Base-by-base conservation (phyloP, 2,113 vertebrate genomes). In the Manacus vitellinus region DNA sequence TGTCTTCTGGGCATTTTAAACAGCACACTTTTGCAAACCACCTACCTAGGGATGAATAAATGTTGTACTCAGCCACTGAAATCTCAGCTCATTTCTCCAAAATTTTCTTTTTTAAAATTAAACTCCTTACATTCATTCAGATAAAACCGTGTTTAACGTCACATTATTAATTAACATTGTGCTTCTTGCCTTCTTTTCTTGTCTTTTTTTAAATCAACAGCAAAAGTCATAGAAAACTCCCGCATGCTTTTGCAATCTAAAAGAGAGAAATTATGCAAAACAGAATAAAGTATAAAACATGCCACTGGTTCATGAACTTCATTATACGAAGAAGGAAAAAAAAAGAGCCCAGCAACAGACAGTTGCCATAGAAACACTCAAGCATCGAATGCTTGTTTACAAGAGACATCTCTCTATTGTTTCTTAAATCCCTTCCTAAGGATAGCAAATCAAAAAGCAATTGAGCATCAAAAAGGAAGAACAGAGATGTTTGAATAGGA, bases 331-430 rank as follows among this genome's bases (percentile, higher is more conserved):
- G 97, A 95, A 95, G 97, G 96, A 93, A 89, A 97, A 95, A 96
- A 97, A 98, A 98, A 98, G 97, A 98, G 98, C 98, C 98, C 98
- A 78, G 98, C 98, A 99, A 99, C 98, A 98, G 98, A 98, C 98
- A 97, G 98, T 99, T 99, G 97, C 99, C 98, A 99, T 98, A 98
- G 99, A 98, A 99, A 99, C 98, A 95, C 97, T 78, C 97, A 97
- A 98, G 98, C 98, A 98, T 98, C 98, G 96, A 98, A 98, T 98
- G 98, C 98, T 98, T 98, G 98, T 98, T 98, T 98, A 99, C 98
- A 98, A 98, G 98, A 98, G 98, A 99, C 98, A 98, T 98, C 98
- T 98, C 98, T 97, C 97, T 97, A 98, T 98, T 97, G 97, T 98
- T 96, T 97, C 98, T 98, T 97, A 94, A 97, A 97, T 95, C 97